Evolutionary conservation across 2,797 vertebrate genomes (phyloP).

Genomic region (Gallirallus australis): DNA sequence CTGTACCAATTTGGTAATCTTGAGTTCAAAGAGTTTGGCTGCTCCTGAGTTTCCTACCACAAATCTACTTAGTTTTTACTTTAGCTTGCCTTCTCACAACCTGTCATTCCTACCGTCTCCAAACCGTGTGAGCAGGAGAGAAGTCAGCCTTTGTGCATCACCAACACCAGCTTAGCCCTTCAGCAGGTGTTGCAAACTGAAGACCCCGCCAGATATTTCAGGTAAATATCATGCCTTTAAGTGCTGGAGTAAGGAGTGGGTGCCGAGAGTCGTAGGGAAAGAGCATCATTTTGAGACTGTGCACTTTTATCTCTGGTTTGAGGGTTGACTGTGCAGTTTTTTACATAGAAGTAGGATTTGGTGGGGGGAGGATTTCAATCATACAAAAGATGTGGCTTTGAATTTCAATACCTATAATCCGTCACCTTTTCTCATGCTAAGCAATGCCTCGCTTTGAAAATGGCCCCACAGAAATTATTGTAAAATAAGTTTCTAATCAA

Average conservation of each 20-base stretch:
- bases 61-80: background rate
- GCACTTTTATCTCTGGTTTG: background rate
- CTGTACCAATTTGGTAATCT: background rate
- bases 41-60: background rate
- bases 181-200: background rate
- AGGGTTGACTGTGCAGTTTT: background rate
- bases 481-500: background rate
- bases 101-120: background rate
- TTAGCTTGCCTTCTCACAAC: background rate
- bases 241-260: background rate
- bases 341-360: background rate
- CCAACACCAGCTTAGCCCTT: background rate
- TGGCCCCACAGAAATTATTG: background rate
- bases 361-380: background rate
- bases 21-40: background rate
- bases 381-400: background rate
- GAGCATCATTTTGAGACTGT: background rate
- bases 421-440: background rate
- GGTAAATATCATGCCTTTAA: background rate
- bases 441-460: background rate
- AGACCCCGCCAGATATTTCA: background rate
- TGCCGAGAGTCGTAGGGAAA: background rate
- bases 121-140: rapidly evolving
- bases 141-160: background rate
- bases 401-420: background rate